A percentile compares a stretch with the other conserved stretches of the same genome.
Conservation (phyloP, 2,113 vertebrate genomes). For the Vulpes vulpes region DNA sequence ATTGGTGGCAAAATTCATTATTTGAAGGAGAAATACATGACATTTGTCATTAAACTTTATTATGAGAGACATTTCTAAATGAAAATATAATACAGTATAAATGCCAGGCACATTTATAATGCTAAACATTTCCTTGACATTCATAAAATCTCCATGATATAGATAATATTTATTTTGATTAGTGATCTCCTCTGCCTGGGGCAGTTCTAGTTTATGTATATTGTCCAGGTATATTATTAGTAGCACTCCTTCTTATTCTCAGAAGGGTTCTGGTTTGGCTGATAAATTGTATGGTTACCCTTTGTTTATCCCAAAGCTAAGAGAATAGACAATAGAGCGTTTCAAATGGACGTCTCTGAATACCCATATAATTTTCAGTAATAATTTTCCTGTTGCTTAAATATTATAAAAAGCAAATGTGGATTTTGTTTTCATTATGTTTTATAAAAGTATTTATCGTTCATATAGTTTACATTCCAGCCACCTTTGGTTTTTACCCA, state of each 20-base stretch:
- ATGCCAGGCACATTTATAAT: background rate
- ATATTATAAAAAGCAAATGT: slow-evolving; percentile 4
- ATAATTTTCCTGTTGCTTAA: slow-evolving; percentile 56
- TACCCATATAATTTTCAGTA: slow-evolving; percentile 33
- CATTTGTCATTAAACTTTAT: background rate
- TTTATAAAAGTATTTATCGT: background rate
- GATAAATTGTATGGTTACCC: background rate
- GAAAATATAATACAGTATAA: background rate
- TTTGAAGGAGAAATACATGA: slow-evolving; percentile 40
- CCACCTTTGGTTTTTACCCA: slow-evolving; percentile 16
- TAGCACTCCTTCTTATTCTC: background rate
- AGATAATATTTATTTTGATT: background rate
- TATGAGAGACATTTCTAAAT: slow-evolving; percentile 39
- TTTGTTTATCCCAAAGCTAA: background rate
- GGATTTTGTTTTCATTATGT: slow-evolving; percentile 24
- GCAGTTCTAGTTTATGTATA: background rate
- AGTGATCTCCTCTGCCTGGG: background rate
- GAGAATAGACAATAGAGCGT: background rate
- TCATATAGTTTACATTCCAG: background rate
- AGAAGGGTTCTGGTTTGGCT: background rate
- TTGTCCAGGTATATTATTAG: slow-evolving; percentile 18
- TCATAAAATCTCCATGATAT: background rate
- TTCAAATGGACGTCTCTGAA: slow-evolving; percentile 46
- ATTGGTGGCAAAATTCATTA: background rate
- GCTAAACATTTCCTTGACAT: background rate